Base-by-base conservation (phyloP, 2,888 invertebrate species). In the Ophion ventricosus region DNA sequence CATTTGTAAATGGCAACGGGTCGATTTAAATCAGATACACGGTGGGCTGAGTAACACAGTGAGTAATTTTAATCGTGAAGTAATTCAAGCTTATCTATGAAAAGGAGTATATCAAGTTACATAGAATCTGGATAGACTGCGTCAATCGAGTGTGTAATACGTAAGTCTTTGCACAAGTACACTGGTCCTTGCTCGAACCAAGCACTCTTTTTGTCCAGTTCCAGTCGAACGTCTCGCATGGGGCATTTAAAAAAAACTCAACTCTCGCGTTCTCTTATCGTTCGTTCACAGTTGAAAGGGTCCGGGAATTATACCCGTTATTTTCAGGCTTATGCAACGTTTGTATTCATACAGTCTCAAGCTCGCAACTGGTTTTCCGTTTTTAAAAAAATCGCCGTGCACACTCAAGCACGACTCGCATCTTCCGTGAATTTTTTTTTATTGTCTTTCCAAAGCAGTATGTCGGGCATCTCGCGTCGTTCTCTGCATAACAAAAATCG, bases 241-340 rank as follows among this genome's bases (percentile, higher is more conserved):
- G 17, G 40, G 26, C 17, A 59, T 14, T n/a, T 10, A 17, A 54
- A 43, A 54, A 64, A 43, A 29, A 35, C 56, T 63, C 61, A 23
- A 57, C 35, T 49, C 67, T 73, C 77, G 61, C 66, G 64, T 75
- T 79, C 63, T 72, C 83, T 84, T 84, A 84, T 84, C 83, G 76
- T 73, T 77, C 49, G 64, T 80, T 74, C 64, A 80, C 80, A 69
- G 77, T 84, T 73, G 80, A 84, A 84, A 84, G 83, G 83, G 73
- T 84, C 67, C 25, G 57, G 25, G 49, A 59, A 59, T 66, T 35
- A 25, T 63, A 77, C 76, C 73, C 76, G 83, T 84, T 84, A 83
- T 70, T 76, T 72, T 80, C 73, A 35, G 54, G 25, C 83, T 84
- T 80, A 73, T 25, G 83, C 77, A 80, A 80, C 73, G 43, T 26